Evolutionary conservation across 1,140 invertebrate species (phyloP).

Genomic region (Hycleus cichorii): DNA sequence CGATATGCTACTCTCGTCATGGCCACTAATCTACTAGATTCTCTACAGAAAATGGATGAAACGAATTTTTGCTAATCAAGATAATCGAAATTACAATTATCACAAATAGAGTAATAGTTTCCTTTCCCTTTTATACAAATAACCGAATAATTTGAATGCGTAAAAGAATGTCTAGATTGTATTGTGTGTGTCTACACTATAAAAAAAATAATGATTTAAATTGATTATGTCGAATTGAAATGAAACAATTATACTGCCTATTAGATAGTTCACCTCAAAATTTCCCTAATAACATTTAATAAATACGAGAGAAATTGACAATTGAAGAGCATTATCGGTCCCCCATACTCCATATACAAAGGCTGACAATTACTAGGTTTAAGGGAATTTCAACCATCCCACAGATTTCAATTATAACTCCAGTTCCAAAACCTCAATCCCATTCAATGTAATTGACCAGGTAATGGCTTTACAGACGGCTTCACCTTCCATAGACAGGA

Average conservation of each 20-base stretch:
- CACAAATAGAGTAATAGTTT: too few species aligned
- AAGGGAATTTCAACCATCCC: conserved; percentile 40
- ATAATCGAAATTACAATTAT: too few species aligned
- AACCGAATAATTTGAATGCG: too few species aligned
- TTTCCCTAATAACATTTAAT: too few species aligned
- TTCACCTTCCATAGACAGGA: conserved; percentile 33
- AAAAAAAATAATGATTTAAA: too few species aligned
- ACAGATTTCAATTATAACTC: conserved; percentile 42
- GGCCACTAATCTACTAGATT: conserved; percentile 8
- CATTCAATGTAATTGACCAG: conserved; percentile 43
- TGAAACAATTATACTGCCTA: too few species aligned
- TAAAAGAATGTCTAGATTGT: too few species aligned
- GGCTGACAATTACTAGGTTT: conserved; percentile 41
- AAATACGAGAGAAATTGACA: conserved; percentile 2
- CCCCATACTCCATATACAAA: conserved; percentile 30
- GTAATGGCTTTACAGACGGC: conserved; percentile 38
- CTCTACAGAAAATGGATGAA: not conserved
- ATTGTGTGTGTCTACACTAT: too few species aligned
- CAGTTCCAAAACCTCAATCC: conserved; percentile 38
- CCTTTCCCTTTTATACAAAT: too few species aligned
- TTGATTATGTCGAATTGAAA: too few species aligned
- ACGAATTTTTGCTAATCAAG: too few species aligned
- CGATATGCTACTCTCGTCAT: conserved; percentile 8
- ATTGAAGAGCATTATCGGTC: conserved; percentile 11
- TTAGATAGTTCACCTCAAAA: too few species aligned